Evolutionary conservation across 2,797 vertebrate species (phyloP).

Genomic region (Malacoctenus gilli): DNA sequence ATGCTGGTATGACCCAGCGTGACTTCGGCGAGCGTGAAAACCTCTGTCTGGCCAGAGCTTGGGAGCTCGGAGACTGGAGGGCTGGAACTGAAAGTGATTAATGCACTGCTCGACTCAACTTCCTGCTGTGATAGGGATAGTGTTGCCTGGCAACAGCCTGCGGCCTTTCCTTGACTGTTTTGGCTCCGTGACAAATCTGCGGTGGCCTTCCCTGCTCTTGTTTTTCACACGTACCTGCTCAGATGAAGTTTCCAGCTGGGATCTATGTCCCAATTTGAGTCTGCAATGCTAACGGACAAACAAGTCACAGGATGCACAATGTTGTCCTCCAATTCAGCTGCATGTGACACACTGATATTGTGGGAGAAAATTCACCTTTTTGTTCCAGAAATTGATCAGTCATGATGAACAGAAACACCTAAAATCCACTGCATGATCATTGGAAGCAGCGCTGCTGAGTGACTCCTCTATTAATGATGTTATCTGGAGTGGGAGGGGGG

Average conservation of each 20-base stretch:
- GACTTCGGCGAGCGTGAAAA: constrained; percentile 34
- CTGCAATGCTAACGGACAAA: not conserved
- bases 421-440: constrained; percentile 1
- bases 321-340: constrained; percentile 20
- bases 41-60: constrained; percentile 45
- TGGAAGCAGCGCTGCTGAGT: constrained; percentile 28
- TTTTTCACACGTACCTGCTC: constrained; percentile 59
- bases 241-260: constrained; percentile 32
- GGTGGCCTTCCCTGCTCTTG: constrained; percentile 65
- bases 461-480: constrained; percentile 11
- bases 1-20: not conserved
- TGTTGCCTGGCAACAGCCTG: constrained; percentile 82
- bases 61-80: constrained; percentile 50
- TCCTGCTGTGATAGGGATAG: constrained; percentile 77
- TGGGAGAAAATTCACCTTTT: constrained; percentile 19
- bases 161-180: constrained; percentile 73
- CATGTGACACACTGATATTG: constrained; percentile 34
- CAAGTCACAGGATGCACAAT: not conserved
- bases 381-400: constrained; percentile 3
- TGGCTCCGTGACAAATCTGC: constrained; percentile 61
- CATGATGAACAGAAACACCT: not conserved
- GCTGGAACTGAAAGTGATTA: constrained; percentile 75
- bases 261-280: constrained; percentile 4
- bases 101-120: constrained; percentile 72
- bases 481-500: no score